These are phyloP conservation scores for Menidia beryllina DNA, from an alignment of 2,113 vertebrate species.

Conservation along the genomic window DNA sequence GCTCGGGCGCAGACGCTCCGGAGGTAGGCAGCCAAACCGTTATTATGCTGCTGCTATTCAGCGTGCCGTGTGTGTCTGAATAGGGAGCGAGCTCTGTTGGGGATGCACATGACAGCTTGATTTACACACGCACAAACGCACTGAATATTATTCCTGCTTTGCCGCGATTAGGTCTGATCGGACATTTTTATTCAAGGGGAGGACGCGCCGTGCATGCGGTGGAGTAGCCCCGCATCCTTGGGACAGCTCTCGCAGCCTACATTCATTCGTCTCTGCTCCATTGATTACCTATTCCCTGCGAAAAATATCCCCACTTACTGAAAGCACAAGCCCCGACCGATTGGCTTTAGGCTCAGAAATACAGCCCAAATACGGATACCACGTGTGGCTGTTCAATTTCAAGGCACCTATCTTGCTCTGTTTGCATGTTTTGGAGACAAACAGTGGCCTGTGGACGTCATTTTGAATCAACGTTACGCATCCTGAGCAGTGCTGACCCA, in stretches of 20 bases:
- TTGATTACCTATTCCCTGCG: conserved; percentile 64
- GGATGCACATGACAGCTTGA: conserved; percentile 67
- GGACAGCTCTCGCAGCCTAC: conserved; percentile 77
- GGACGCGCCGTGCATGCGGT: conserved; percentile 67
- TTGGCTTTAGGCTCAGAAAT: conserved; percentile 43
- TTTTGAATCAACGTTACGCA: conserved; percentile 73
- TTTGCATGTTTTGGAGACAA: conserved; percentile 73
- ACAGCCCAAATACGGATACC: conserved; percentile 50
- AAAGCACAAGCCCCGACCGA: conserved; percentile 37
- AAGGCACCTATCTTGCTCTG: conserved; percentile 48
- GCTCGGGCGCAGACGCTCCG: conserved; percentile 71
- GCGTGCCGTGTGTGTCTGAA: conserved; percentile 50
- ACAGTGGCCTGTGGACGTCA: conserved; percentile 75
- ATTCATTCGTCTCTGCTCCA: conserved; percentile 70
- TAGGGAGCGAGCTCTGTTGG: conserved; percentile 36
- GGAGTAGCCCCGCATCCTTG: conserved; percentile 69
- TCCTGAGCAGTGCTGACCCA: conserved; percentile 55
- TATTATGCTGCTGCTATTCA: conserved; percentile 67
- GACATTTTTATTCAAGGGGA: conserved; percentile 66
- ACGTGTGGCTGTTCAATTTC: conserved; percentile 63
- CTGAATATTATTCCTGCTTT: conserved; percentile 35
- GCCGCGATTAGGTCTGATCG: conserved; percentile 55
- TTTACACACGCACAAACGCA: conserved; percentile 25
- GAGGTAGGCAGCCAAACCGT: conserved; percentile 76
- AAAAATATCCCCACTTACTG: conserved; percentile 56